Percentiles rank a stretch among this genome's conserved stretches.
These are phyloP conservation scores for Ancistrus triradiatus DNA, from an alignment of 2,113 vertebrate genomes.

Conservation along the genomic window DNA sequence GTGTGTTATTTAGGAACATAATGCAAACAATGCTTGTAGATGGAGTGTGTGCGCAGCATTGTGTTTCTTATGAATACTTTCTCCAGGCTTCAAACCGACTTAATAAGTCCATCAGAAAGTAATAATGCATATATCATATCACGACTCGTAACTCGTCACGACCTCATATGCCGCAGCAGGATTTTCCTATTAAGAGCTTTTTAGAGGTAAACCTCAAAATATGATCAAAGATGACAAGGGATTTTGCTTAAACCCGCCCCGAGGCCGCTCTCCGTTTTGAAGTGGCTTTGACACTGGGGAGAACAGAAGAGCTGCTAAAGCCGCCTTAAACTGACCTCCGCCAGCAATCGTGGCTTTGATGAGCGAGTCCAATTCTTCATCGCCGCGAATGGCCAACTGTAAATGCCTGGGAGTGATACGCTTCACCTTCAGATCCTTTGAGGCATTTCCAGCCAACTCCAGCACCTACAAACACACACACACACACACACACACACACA, in stretches of 20 bases:
- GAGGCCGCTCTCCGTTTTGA: not conserved
- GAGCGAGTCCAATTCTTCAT: conserved; percentile 83
- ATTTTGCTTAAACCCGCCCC: not conserved
- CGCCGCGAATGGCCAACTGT: conserved; percentile 82
- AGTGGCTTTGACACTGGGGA: not conserved
- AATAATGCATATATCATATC: no score
- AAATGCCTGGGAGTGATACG: conserved; percentile 83
- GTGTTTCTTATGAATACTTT: no score
- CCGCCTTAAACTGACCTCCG: conserved; percentile 66
- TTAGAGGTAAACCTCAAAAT: no score
- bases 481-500: not conserved
- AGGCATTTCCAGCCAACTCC: conserved; percentile 84
- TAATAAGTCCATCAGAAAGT: no score
- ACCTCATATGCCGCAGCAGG: no score
- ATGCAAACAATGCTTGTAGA: no score
- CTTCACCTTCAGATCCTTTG: conserved; percentile 86
- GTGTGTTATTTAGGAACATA: no score
- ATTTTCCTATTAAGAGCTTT: no score
- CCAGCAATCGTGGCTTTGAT: conserved; percentile 88
- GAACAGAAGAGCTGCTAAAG: not conserved
- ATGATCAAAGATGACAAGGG: not conserved
- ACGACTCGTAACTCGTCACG: no score
- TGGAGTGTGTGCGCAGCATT: no score
- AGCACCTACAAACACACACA: conserved; percentile 74
- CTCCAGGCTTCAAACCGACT: no score